Conservation (phyloP, 2,888 invertebrate genomes). For the Papilio gigon region DNA sequence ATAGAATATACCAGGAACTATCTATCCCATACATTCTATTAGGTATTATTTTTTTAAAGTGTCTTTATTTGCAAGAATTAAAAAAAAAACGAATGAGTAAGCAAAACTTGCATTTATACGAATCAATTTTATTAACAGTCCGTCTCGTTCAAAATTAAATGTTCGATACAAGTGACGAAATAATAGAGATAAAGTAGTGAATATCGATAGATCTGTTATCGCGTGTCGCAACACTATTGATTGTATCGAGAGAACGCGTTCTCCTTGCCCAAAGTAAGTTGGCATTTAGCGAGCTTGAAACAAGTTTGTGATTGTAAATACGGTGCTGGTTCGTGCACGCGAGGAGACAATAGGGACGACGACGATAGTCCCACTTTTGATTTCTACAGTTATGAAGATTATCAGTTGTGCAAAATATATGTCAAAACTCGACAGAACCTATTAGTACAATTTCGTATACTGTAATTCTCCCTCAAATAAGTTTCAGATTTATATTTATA, state of each 20-base stretch:
- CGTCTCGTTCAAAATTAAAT: background rate
- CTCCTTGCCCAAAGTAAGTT: constrained; percentile 39
- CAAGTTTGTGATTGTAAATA: constrained; percentile 39
- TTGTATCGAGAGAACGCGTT: constrained; percentile 34
- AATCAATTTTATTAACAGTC: background rate
- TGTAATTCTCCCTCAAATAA: too few relatives aligned
- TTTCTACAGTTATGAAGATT: background rate
- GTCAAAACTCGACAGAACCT: background rate
- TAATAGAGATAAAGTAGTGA: background rate
- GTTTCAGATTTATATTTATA: too few relatives aligned
- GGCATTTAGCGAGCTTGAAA: constrained; percentile 36
- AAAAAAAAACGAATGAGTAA: background rate
- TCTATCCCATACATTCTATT: background rate
- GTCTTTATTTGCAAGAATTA: background rate
- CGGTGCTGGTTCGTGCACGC: constrained; percentile 30
- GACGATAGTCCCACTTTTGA: constrained; percentile 16
- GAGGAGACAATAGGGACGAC: constrained; percentile 25
- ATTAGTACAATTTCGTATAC: too few relatives aligned
- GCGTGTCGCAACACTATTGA: constrained; percentile 22
- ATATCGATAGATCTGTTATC: constrained; percentile 9
- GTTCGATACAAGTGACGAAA: background rate
- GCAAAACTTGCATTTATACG: background rate
- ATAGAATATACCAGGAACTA: background rate
- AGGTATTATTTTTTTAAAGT: background rate
- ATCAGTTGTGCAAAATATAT: background rate